Evolutionary conservation across 2,797 vertebrate species (phyloP), one percentile per base, ranked within the genome.

Genomic region (Falco cherrug): DNA sequence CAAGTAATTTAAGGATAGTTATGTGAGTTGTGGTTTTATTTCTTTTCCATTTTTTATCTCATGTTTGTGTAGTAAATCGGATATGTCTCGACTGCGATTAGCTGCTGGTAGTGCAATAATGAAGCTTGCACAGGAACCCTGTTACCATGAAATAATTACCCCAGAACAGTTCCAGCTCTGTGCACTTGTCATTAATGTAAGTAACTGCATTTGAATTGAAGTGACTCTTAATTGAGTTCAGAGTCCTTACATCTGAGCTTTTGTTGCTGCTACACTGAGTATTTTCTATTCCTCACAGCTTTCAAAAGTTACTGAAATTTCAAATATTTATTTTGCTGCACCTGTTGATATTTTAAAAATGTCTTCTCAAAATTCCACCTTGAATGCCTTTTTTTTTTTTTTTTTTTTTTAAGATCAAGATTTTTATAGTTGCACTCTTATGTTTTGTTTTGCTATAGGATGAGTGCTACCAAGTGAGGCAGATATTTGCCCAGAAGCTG

Each of bases 91-190:
- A 78, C 98, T 99, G 97, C 98, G 99, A 98, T 98, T 99, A 98
- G 98, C 99, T 83, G 99, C 99, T 93, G 99, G 99, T 82, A 98
- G 99, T 97, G 99, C 99, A 98, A 99, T 99, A 95, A 99, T 99
- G 99, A 99, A 99, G 98, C 98, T 99, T 98, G 99, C 99, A 84
- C 99, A 99, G 97, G 99, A 99, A 96, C 99, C 99, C 79, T 99
- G 99, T 98, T 99, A 99, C 98, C 99, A 99, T 97, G 99, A 99
- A 98, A 99, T 99, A 98, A 99, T 99, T 98, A 99, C 99, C 77
- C 99, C 99, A 77, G 99, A 99, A 97, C 99, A 99, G 97, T 99
- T 99, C 97, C 99, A 99, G 97, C 99, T 99, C 92, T 99, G 99
- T 96, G 99, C 99, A 67, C 98, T 99, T 47, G 99, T 99, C 89